These are phyloP conservation scores for Linnaemya tessellans DNA, from an alignment of 2,888 invertebrate species.

Conservation along the genomic window DNA sequence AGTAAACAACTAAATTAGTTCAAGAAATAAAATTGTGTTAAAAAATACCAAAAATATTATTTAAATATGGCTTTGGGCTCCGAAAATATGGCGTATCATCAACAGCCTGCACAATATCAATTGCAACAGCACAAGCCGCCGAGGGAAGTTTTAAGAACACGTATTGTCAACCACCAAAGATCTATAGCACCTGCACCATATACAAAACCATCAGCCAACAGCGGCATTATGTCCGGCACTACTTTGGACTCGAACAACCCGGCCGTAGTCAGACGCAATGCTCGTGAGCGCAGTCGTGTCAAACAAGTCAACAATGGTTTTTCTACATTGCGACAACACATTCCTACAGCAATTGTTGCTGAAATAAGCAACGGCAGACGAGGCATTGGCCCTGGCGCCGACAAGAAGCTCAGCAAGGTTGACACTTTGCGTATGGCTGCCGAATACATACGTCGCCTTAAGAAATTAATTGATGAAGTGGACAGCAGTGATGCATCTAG, in stretches of 20 bases:
- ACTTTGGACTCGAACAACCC: conserved; percentile 85
- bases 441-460: conserved; percentile 93
- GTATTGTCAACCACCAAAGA: conserved; percentile 69
- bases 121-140: conserved; percentile 65
- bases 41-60: conserved; percentile 35
- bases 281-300: conserved; percentile 96
- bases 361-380: conserved; percentile 88
- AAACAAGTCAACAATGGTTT: conserved; percentile 98
- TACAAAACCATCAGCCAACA: conserved; percentile 70
- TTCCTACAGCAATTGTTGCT: conserved; percentile 91
- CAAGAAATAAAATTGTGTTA: conserved; percentile 24
- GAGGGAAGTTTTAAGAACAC: conserved; percentile 66
- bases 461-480: conserved; percentile 84
- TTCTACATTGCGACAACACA: conserved; percentile 93
- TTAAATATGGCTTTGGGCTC: conserved; percentile 77
- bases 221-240: conserved; percentile 61
- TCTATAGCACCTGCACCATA: conserved; percentile 74
- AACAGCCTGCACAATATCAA: conserved; percentile 68
- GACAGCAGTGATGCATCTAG: conserved; percentile 84
- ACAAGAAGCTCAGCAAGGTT: conserved; percentile 93
- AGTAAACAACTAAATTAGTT: conserved; percentile 74
- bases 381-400: conserved; percentile 86
- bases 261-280: conserved; percentile 95
- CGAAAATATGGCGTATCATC: conserved; percentile 73
- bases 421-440: conserved; percentile 95